phyloP scores from a whole-genome alignment of 2,888 invertebrate species.

The Nysson spinosus region DNA sequence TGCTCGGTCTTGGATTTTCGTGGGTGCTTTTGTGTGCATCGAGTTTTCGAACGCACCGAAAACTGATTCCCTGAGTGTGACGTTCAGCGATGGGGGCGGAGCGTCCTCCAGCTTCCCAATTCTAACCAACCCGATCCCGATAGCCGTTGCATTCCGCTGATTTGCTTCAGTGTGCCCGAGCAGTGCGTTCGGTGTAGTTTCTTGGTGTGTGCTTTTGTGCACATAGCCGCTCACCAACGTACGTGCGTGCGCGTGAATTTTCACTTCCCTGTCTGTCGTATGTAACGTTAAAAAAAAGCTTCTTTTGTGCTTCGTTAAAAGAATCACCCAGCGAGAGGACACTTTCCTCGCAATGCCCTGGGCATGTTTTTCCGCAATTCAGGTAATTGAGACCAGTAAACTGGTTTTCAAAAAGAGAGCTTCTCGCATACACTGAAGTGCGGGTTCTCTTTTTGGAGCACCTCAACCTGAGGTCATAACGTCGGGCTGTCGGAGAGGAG shows the following conservation, averaged over 20 bases:
- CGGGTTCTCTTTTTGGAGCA: conserved; percentile 54
- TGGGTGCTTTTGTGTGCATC: conserved; percentile 27
- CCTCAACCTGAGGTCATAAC: conserved; percentile 57
- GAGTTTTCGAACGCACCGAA: conserved; percentile 40
- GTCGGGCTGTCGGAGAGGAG: too few relatives aligned
- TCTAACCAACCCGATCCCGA: conserved; percentile 64
- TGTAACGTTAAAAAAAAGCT: conserved; percentile 38
- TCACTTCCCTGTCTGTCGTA: conserved; percentile 30
- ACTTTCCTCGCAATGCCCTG: conserved; percentile 56
- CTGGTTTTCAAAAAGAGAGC: conserved; percentile 6
- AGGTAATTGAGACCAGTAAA: conserved; percentile 57
- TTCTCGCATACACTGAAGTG: conserved; percentile 18
- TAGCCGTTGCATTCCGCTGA: conserved; percentile 63
- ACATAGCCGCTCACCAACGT: conserved; percentile 42
- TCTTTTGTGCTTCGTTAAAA: conserved; percentile 24
- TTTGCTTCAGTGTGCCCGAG: conserved; percentile 50
- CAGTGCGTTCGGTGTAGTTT: conserved; percentile 46
- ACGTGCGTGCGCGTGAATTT: conserved; percentile 38
- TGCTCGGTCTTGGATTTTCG: conserved; percentile 14
- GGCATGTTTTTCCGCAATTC: conserved; percentile 66
- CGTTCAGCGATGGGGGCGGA: conserved; percentile 59
- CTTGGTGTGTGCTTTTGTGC: conserved; percentile 45
- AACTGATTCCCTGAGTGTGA: conserved; percentile 34
- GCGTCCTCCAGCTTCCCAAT: conserved; percentile 60
- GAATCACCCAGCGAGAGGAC: conserved; percentile 29